phyloP scores from a whole-genome alignment of 2,888 invertebrate species.

The Lamproptera curius region DNA sequence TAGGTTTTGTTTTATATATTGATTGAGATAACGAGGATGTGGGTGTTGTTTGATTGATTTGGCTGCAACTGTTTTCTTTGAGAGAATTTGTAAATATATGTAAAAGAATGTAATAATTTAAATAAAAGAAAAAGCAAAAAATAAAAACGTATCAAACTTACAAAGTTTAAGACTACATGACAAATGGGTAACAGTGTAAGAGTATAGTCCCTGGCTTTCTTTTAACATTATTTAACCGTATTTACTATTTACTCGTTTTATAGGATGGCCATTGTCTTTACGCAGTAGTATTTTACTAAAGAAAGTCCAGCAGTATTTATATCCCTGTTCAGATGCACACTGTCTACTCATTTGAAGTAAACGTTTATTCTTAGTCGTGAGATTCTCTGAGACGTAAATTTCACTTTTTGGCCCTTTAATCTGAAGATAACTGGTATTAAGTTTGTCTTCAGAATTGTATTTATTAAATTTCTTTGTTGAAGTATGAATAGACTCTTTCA shows the following conservation, averaged over 20 bases:
- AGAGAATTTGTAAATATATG: too few species aligned
- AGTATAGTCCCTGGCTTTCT: not conserved
- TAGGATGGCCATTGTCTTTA: not conserved
- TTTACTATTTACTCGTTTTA: not conserved
- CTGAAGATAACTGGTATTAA: not conserved
- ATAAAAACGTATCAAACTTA: not conserved
- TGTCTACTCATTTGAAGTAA: not conserved
- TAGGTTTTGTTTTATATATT: not conserved
- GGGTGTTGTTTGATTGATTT: too few species aligned
- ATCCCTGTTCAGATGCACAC: not conserved
- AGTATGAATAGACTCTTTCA: not conserved
- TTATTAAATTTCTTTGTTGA: not conserved
- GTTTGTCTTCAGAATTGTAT: not conserved
- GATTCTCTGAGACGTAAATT: not conserved
- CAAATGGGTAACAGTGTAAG: not conserved
- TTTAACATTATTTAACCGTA: not conserved
- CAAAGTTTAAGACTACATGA: not conserved
- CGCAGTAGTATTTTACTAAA: not conserved
- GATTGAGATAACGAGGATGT: too few species aligned
- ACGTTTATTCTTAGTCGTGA: not conserved
- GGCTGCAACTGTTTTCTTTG: too few species aligned
- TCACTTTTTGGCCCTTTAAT: not conserved
- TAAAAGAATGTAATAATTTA: not conserved
- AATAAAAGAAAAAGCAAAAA: not conserved
- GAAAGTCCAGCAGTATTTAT: constrained; percentile 4